phyloP scores from a whole-genome alignment of 2,888 invertebrate species.

The Spodoptera exigua region DNA sequence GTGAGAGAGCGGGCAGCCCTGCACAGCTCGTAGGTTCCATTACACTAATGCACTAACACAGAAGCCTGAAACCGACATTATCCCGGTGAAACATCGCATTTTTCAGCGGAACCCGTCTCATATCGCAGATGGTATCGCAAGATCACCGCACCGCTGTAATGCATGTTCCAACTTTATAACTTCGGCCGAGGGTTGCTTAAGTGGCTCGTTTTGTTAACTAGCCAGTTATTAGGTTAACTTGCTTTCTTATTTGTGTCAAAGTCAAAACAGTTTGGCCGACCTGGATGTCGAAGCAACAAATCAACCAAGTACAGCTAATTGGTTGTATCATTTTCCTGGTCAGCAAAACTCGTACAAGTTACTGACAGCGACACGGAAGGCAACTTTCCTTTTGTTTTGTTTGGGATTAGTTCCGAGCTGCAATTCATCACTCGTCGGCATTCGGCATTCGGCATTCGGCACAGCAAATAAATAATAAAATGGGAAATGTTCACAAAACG shows the following conservation, averaged over 20 bases:
- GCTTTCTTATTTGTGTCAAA: too few species aligned
- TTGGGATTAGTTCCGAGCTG: conserved; percentile 12
- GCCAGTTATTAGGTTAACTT: background rate
- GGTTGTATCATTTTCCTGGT: too few species aligned
- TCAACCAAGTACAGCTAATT: background rate
- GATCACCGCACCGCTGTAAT: conserved; percentile 29
- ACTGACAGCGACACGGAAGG: too few species aligned
- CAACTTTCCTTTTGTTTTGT: conserved; percentile 18
- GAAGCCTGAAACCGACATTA: conserved; percentile 41
- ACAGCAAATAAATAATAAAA: conserved; percentile 29
- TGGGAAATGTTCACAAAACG: conserved; percentile 19
- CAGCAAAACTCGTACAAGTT: too few species aligned
- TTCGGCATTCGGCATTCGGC: conserved; percentile 2
- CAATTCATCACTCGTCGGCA: conserved; percentile 3
- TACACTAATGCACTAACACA: conserved; percentile 58
- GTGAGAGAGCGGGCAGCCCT: conserved; percentile 33
- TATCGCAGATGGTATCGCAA: conserved; percentile 48
- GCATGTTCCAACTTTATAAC: conserved; percentile 13
- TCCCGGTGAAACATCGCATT: conserved; percentile 52
- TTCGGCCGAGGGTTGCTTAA: background rate
- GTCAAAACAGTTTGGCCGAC: background rate
- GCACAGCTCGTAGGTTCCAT: conserved; percentile 40
- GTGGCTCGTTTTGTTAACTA: background rate
- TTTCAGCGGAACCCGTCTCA: conserved; percentile 43
- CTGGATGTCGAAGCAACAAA: background rate